Conservation (phyloP, 1,140 invertebrate species). For the Mamestra configurata region DNA sequence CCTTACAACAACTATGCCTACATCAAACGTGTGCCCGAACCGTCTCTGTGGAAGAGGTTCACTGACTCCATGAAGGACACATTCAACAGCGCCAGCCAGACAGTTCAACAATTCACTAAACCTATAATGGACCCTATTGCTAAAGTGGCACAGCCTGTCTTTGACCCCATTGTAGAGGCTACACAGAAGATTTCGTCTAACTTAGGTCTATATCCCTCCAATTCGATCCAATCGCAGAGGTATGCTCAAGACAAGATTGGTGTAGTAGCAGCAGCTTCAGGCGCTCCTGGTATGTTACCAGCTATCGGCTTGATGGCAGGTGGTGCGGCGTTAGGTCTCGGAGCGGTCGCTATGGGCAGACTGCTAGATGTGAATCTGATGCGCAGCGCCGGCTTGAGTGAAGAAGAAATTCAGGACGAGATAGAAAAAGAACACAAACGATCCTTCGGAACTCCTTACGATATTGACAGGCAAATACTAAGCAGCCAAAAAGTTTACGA, state of each 20-base stretch:
- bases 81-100: slow-evolving; percentile 91
- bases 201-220: slow-evolving; percentile 89
- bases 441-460: slow-evolving; percentile 82
- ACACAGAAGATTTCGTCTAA: slow-evolving; percentile 93
- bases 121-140: slow-evolving; percentile 91
- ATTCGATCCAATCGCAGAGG: slow-evolving; percentile 77
- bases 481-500: slow-evolving; percentile 82
- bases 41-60: slow-evolving; percentile 91
- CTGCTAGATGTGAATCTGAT: slow-evolving; percentile 91
- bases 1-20: slow-evolving; percentile 88
- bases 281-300: slow-evolving; percentile 90
- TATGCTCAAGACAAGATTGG: slow-evolving; percentile 92
- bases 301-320: slow-evolving; percentile 93
- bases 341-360: slow-evolving; percentile 92
- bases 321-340: slow-evolving; percentile 93
- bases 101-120: slow-evolving; percentile 90
- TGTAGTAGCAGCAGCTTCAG: slow-evolving; percentile 87
- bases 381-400: slow-evolving; percentile 83
- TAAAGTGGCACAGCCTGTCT: slow-evolving; percentile 91
- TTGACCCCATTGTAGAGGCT: slow-evolving; percentile 92
- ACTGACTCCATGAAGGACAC: slow-evolving; percentile 92
- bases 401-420: slow-evolving; percentile 79
- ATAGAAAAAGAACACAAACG: slow-evolving; percentile 89
- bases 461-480: slow-evolving; percentile 83
- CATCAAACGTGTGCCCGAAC: slow-evolving; percentile 87